phyloP scores from a whole-genome alignment of 2,797 vertebrate species.

The Sebastes jordani region DNA sequence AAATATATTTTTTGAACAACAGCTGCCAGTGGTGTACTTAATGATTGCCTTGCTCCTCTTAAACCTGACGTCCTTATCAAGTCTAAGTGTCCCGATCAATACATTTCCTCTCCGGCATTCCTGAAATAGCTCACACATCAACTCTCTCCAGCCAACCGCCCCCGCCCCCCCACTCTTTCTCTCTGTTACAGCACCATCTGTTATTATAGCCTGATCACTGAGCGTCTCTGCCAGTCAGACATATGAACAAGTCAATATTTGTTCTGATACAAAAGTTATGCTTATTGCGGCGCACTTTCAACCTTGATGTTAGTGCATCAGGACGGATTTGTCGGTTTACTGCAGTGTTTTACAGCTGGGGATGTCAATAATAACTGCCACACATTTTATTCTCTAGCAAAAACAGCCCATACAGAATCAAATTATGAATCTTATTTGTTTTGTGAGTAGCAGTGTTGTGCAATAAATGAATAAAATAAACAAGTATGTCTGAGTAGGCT shows the following conservation, averaged over 20 bases:
- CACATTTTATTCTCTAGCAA: constrained; percentile 16
- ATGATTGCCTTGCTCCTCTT: constrained; percentile 86
- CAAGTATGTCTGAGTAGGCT: not conserved
- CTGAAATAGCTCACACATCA: constrained; percentile 72
- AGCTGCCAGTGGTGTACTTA: constrained; percentile 83
- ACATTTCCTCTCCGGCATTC: constrained; percentile 77
- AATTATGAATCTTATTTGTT: constrained; percentile 12
- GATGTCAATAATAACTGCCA: constrained; percentile 34
- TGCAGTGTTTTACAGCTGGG: constrained; percentile 8
- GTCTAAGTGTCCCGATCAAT: constrained; percentile 82
- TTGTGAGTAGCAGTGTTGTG: not conserved
- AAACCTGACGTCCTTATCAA: constrained; percentile 82
- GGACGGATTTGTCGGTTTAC: constrained; percentile 40
- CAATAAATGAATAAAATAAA: constrained; percentile 20
- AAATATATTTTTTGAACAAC: constrained; percentile 85
- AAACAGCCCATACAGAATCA: constrained; percentile 15
- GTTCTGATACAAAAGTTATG: constrained; percentile 61
- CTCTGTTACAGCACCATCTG: constrained; percentile 60
- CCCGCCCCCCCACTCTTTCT: not conserved
- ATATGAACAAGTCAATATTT: constrained; percentile 65
- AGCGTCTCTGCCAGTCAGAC: constrained; percentile 58
- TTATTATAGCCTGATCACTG: constrained; percentile 64
- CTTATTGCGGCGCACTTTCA: constrained; percentile 49
- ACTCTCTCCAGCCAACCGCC: constrained; percentile 9
- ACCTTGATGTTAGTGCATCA: constrained; percentile 32